phyloP scores from a whole-genome alignment of 2,113 vertebrate genomes.

The Nibea coibor region DNA sequence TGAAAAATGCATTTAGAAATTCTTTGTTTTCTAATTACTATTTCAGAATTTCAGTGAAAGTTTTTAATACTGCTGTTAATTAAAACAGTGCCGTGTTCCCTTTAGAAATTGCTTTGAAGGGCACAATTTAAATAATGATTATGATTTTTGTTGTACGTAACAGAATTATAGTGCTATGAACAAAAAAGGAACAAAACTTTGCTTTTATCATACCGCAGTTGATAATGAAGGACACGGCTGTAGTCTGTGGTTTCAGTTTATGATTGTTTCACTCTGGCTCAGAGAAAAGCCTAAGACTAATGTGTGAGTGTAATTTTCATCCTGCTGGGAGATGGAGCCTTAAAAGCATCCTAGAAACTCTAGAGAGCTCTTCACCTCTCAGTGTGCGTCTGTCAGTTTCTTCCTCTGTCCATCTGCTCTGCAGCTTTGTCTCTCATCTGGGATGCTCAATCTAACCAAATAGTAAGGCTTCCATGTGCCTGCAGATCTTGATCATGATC shows the following conservation, averaged over 20 bases:
- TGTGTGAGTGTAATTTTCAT: slow-evolving; percentile 29
- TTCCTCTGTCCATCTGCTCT: slow-evolving; percentile 11
- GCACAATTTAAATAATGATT: neutral
- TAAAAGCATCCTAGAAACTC: slow-evolving; percentile 56
- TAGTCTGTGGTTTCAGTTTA: slow-evolving; percentile 28
- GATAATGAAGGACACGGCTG: slow-evolving; percentile 10
- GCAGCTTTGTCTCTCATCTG: slow-evolving; percentile 24
- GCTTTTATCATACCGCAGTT: slow-evolving; percentile 14
- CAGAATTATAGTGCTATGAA: neutral
- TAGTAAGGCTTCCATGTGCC: too few species aligned
- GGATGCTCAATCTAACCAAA: too few species aligned
- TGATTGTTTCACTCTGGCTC: slow-evolving; percentile 8
- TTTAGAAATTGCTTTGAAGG: neutral
- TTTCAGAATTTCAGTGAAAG: too few species aligned
- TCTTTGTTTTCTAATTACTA: neutral
- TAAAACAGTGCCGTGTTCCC: neutral
- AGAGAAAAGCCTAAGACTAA: slow-evolving; percentile 22
- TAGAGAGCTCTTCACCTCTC: slow-evolving; percentile 18
- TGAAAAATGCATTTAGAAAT: neutral
- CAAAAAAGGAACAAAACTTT: slow-evolving; percentile 2
- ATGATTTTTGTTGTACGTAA: neutral
- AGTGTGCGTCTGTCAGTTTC: slow-evolving; percentile 15
- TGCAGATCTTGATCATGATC: slow-evolving; percentile 2
- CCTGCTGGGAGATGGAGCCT: slow-evolving; percentile 46
- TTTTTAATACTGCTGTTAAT: neutral